These are phyloP conservation scores for Drymonia ruficornis DNA, from an alignment of 2,888 invertebrate species.

Conservation along the genomic window DNA sequence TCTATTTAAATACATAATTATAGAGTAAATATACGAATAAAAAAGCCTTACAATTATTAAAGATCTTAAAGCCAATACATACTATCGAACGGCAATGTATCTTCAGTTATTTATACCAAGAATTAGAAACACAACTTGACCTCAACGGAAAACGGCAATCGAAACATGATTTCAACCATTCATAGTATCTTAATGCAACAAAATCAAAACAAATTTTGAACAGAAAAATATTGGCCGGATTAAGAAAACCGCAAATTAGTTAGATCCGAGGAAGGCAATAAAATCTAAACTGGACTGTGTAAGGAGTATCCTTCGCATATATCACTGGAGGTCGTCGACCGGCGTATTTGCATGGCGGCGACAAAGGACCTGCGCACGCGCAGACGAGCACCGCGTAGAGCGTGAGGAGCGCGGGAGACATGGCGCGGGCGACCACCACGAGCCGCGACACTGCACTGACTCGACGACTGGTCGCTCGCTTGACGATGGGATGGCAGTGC, in stretches of 20 bases:
- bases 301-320: slow-evolving; percentile 48
- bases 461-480: not conserved
- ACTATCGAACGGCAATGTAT: not conserved
- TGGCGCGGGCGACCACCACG: slow-evolving; percentile 41
- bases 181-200: slow-evolving; percentile 12
- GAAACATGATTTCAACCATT: slow-evolving; percentile 10
- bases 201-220: not conserved
- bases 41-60: too few species aligned
- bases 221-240: not conserved
- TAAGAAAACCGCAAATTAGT: not conserved
- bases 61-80: slow-evolving; percentile 14
- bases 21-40: too few species aligned
- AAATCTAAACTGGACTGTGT: slow-evolving; percentile 37
- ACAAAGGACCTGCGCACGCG: slow-evolving; percentile 54
- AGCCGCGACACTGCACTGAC: slow-evolving; percentile 46
- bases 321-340: slow-evolving; percentile 74
- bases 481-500: not conserved
- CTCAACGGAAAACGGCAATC: slow-evolving; percentile 13
- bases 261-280: slow-evolving; percentile 28
- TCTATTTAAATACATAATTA: too few species aligned
- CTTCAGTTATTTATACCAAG: not conserved
- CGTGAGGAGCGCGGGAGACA: slow-evolving; percentile 43
- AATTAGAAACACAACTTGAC: slow-evolving; percentile 18
- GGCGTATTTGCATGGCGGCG: slow-evolving; percentile 59
- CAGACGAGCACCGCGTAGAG: slow-evolving; percentile 46